A percentile compares a stretch with the other conserved stretches of the same genome.
Evolutionary conservation across 2,113 vertebrate genomes (phyloP).

Genomic region (Apteryx mantelli): DNA sequence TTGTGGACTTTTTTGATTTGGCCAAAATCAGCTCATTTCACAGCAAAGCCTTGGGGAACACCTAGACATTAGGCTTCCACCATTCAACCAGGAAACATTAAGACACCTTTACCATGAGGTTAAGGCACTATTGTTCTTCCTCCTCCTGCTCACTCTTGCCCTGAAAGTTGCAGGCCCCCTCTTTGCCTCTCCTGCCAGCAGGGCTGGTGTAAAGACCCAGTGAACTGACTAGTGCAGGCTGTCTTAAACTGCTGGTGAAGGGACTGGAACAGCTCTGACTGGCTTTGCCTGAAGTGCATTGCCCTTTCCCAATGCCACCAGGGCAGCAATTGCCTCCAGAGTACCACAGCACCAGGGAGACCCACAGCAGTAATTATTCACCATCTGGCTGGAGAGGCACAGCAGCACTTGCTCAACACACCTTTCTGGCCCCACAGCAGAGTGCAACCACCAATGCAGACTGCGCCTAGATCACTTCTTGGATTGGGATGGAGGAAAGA

Average conservation of each 20-base stretch:
- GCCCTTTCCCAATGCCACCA: not conserved
- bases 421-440: not conserved
- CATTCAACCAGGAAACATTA: not conserved
- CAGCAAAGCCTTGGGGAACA: not conserved
- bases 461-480: not conserved
- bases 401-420: accelerated
- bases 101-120: too few relatives aligned
- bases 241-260: not conserved
- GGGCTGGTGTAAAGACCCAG: not conserved
- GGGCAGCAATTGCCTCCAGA: not conserved
- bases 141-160: not conserved
- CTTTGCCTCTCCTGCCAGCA: not conserved
- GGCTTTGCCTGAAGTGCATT: not conserved
- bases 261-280: not conserved
- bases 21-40: not conserved
- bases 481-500: not conserved
- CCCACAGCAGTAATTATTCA: not conserved
- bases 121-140: not conserved
- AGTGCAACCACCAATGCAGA: too few relatives aligned
- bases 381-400: accelerated
- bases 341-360: not conserved
- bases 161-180: not conserved
- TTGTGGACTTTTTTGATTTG: not conserved
- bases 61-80: not conserved
- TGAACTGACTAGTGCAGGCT: not conserved